Evolutionary conservation across 2,113 vertebrate genomes (phyloP), one percentile per base, ranked within the genome.

Genomic region (Calyptommatus sinebrachiatus): DNA sequence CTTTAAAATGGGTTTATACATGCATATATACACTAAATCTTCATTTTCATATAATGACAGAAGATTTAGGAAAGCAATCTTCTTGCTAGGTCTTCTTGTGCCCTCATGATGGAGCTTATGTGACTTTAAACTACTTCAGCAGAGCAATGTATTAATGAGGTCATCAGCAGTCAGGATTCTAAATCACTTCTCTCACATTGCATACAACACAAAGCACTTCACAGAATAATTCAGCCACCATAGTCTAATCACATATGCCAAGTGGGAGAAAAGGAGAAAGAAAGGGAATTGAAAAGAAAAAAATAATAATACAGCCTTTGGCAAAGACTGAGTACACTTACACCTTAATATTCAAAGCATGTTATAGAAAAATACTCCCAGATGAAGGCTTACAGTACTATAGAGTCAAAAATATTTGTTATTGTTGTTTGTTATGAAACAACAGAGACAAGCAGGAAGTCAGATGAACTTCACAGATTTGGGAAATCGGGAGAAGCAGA

Each of bases 241-340:
- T 65, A 84, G 83, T 87, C 78, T 57, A 84, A 81, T 71, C 82
- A 81, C 63, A 61, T 28, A 48, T 22, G 79, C 41, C 53, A 76
- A 57, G 41, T 22, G 82, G 71, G 73, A 88, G 85, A 71, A 45
- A 72, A 83, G 73, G 57, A 81, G 35, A 76, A 53, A 81, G 65
- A 75, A 81, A 76, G 66, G 53, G 73, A 70, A 81, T 48, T 81
- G 65, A 53, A 35, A 41, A 46, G 1, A 70, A 3, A 69, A 76
- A 82, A 76, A 35, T 85, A 79, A 87, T 41, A 86, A 72, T 88
- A 79, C 73, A 87, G 3, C 16, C 18, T 69, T 76, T 82, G 69
- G 46, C 62, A 77, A 80, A 73, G 31, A 48, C 60, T 83, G 60
- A 68, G 22, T 0, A 0, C 29, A 31, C 82, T 84, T 84, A 2